These are phyloP conservation scores for Hemicentrotus pulcherrimus DNA, from an alignment of 35 echinoderm and acorn worm genomes.

Conservation along the genomic window DNA sequence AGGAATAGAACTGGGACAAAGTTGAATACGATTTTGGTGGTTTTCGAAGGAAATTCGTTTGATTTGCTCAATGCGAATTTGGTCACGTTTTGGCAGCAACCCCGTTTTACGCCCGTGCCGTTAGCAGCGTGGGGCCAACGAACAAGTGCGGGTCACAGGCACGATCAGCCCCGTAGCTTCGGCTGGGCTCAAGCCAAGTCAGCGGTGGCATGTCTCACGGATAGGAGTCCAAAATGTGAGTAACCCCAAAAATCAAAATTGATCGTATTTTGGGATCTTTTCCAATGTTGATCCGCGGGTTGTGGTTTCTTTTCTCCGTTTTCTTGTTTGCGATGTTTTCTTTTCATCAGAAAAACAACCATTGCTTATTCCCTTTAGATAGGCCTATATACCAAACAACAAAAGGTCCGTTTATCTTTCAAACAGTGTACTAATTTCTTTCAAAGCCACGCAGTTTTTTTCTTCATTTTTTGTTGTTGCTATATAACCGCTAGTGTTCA, in stretches of 20 bases:
- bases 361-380: not conserved
- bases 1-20: conserved; percentile 27
- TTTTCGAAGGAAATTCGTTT: conserved; percentile 41
- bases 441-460: too few species aligned
- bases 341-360: not conserved
- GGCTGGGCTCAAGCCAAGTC: conserved; percentile 28
- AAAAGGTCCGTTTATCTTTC: not conserved
- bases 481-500: too few species aligned
- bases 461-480: too few species aligned
- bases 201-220: not conserved
- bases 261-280: not conserved
- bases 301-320: not conserved
- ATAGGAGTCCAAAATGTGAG: not conserved
- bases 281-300: not conserved
- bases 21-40: conserved; percentile 37
- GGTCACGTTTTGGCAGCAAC: conserved; percentile 26
- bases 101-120: conserved; percentile 23
- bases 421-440: too few species aligned
- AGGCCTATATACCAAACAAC: not conserved
- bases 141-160: not conserved
- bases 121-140: not conserved
- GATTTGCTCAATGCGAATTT: not conserved
- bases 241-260: not conserved
- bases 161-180: conserved; percentile 32
- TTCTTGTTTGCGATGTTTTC: not conserved